Conservation (phyloP, 2,797 vertebrate species). For the Enteromius radiatus region DNA sequence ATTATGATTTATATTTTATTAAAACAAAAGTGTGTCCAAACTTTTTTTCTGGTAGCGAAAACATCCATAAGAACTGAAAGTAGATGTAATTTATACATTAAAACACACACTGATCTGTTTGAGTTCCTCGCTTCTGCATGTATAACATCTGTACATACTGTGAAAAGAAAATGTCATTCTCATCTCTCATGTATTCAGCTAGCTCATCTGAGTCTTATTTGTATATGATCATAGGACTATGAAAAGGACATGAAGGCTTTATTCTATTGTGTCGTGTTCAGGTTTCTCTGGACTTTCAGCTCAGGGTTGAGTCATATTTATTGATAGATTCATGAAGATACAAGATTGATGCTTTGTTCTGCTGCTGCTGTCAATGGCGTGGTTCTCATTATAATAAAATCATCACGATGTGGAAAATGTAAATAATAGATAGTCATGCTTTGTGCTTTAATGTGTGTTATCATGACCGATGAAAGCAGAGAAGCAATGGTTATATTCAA, state of each 20-base stretch:
- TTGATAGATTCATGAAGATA: constrained; percentile 7
- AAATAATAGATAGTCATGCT: constrained; percentile 45
- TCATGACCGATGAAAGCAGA: constrained; percentile 51
- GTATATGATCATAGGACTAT: constrained; percentile 27
- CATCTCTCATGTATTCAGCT: constrained; percentile 41
- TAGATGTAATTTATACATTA: not conserved
- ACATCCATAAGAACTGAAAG: not conserved
- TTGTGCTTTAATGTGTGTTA: constrained; percentile 45
- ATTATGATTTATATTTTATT: not conserved
- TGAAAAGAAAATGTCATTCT: constrained; percentile 17
- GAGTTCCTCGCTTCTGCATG: too few species aligned
- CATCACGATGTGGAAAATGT: constrained; percentile 34
- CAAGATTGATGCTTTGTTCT: constrained; percentile 15
- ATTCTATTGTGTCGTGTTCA: constrained; percentile 6
- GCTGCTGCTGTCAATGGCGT: constrained; percentile 38
- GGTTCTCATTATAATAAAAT: constrained; percentile 21
- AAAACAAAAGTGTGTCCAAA: not conserved
- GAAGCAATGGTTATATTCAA: constrained; percentile 34
- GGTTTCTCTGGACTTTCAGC: constrained; percentile 20
- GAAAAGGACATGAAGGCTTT: constrained; percentile 2
- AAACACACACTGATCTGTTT: not conserved
- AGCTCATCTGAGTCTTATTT: constrained; percentile 36
- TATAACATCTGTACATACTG: constrained; percentile 77
- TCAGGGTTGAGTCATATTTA: constrained; percentile 31
- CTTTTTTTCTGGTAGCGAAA: not conserved